phyloP scores from a whole-genome alignment of 2,113 vertebrate species.

The Suncus etruscus region DNA sequence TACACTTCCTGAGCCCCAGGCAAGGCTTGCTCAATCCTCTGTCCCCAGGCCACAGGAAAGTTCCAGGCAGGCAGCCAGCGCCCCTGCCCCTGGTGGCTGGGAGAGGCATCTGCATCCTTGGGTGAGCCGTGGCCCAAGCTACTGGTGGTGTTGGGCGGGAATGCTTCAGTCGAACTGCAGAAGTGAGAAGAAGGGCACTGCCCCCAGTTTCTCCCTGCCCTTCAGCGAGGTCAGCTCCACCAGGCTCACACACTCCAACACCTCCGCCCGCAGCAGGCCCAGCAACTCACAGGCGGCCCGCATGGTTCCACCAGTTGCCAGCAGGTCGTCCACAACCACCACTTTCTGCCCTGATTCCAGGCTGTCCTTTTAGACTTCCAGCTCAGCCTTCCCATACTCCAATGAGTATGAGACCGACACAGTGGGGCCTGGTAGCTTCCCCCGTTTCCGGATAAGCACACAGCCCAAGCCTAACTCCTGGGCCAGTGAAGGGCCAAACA shows the following conservation, averaged over 20 bases:
- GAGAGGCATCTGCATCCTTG: neutral
- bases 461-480: slow-evolving; percentile 94
- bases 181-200: slow-evolving; percentile 88
- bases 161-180: slow-evolving; percentile 89
- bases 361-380: slow-evolving; percentile 92
- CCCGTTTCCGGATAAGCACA: slow-evolving; percentile 92
- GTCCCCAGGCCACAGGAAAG: too few relatives aligned
- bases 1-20: neutral
- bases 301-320: slow-evolving; percentile 97
- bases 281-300: slow-evolving; percentile 91
- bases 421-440: slow-evolving; percentile 94
- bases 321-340: slow-evolving; percentile 93
- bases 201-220: slow-evolving; percentile 87
- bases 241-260: slow-evolving; percentile 93
- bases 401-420: slow-evolving; percentile 88
- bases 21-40: too few relatives aligned
- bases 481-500: slow-evolving; percentile 94
- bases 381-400: slow-evolving; percentile 94
- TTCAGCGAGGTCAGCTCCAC: slow-evolving; percentile 90
- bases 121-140: too few relatives aligned
- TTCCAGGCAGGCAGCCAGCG: neutral
- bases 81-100: neutral
- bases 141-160: neutral
- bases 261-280: slow-evolving; percentile 86
- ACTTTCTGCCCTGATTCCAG: slow-evolving; percentile 92